Evolutionary conservation across 2,113 vertebrate genomes (phyloP).

Genomic region (Tiliqua scincoides): DNA sequence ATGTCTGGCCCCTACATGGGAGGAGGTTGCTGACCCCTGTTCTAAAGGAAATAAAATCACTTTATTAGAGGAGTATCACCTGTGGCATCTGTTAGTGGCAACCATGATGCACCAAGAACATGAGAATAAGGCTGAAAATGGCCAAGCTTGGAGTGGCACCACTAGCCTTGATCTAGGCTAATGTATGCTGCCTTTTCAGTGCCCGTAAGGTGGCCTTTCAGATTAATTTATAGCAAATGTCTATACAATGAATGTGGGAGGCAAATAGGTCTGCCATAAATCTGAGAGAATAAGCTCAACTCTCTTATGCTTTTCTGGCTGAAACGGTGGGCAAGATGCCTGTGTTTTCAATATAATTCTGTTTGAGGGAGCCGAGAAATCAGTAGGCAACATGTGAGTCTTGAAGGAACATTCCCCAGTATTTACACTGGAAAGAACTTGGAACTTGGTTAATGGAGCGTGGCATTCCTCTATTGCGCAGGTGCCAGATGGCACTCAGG

Average conservation of each 20-base stretch:
- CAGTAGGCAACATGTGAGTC: constrained; percentile 33
- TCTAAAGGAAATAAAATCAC: constrained; percentile 31
- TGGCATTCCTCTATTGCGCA: constrained; percentile 6
- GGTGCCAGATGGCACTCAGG: constrained; percentile 30
- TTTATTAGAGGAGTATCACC: constrained; percentile 41
- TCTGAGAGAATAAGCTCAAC: constrained; percentile 62
- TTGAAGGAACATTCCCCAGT: constrained; percentile 26
- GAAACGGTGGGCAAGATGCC: constrained; percentile 18
- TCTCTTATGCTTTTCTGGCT: constrained; percentile 54
- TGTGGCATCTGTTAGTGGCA: background rate
- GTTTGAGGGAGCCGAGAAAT: constrained; percentile 29
- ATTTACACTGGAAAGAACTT: constrained; percentile 39
- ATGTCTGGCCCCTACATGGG: too few relatives aligned
- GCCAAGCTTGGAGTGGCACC: background rate
- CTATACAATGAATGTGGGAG: constrained; percentile 64
- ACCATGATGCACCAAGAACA: background rate
- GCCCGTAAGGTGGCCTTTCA: constrained; percentile 41
- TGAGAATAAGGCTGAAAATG: background rate
- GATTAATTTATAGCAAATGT: constrained; percentile 70
- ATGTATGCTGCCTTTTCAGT: constrained; percentile 14
- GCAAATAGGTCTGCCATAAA: constrained; percentile 66
- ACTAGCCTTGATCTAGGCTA: constrained; percentile 21
- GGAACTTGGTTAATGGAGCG: constrained; percentile 17
- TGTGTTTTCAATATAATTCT: constrained; percentile 39
- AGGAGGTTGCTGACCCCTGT: too few relatives aligned